These are phyloP conservation scores for Sarotherodon lohbergeri DNA, from an alignment of 2,113 vertebrate genomes.

Conservation along the genomic window DNA sequence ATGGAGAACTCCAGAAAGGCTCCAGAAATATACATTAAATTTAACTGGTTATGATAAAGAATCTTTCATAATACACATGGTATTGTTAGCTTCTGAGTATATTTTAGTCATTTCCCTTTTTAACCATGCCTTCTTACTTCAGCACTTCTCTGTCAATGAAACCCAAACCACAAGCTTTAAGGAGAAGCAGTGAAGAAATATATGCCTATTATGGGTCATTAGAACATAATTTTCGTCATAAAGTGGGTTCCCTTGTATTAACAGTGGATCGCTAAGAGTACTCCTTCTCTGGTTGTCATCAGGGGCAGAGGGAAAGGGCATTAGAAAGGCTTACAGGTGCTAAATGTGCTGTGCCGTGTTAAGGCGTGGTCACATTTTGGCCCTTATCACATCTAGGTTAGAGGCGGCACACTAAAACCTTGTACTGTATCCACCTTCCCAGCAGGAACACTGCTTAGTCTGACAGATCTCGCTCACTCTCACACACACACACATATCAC, in stretches of 20 bases:
- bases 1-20: background rate
- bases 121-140: background rate
- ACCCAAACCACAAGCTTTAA: constrained; percentile 25
- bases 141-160: background rate
- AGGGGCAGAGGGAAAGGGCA: background rate
- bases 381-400: background rate
- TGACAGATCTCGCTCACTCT: background rate
- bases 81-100: background rate
- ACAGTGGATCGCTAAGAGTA: background rate
- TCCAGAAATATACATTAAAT: background rate
- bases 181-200: constrained; percentile 24
- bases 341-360: background rate
- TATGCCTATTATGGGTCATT: constrained; percentile 37
- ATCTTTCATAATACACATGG: background rate
- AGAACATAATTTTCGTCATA: constrained; percentile 28
- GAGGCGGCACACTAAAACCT: constrained; percentile 27
- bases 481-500: background rate
- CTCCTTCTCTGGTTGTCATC: constrained; percentile 5
- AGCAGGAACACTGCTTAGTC: constrained; percentile 3
- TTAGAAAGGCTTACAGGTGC: background rate
- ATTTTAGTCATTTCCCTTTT: background rate
- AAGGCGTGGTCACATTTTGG: background rate
- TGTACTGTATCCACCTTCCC: constrained; percentile 2
- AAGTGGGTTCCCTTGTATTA: constrained; percentile 30
- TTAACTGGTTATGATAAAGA: background rate